Evolutionary conservation across 2,797 vertebrate species (phyloP).

Genomic region (Gymnocypris eckloni): DNA sequence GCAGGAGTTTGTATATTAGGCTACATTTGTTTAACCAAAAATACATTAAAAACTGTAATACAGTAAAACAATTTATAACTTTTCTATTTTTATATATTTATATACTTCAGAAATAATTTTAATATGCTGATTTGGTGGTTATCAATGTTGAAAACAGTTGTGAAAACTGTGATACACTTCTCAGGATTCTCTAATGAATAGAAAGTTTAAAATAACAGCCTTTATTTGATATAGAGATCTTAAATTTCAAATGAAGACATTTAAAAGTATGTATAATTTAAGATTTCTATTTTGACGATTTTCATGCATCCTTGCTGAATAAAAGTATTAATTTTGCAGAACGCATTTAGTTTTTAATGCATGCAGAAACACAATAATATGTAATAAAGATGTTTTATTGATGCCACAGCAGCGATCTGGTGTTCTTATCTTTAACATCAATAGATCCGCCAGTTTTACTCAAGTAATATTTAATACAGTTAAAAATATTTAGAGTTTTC

Average conservation of each 20-base stretch:
- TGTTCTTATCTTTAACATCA: not conserved
- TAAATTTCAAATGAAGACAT: not conserved
- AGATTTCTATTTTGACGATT: not conserved
- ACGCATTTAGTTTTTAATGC: not conserved
- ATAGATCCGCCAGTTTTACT: not conserved
- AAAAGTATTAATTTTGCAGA: not conserved
- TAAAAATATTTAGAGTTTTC: not conserved
- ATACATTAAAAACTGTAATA: not conserved
- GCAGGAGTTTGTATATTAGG: not conserved
- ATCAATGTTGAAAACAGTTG: not conserved
- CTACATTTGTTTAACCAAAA: not conserved
- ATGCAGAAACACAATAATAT: not conserved
- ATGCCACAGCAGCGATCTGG: not conserved
- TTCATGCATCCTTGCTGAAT: not conserved
- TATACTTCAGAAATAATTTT: not conserved
- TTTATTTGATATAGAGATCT: not conserved
- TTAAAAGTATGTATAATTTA: too few relatives aligned
- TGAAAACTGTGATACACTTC: not conserved
- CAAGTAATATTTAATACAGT: not conserved
- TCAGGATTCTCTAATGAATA: too few relatives aligned
- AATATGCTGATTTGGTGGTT: not conserved
- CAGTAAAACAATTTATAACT: not conserved
- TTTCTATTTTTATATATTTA: not conserved
- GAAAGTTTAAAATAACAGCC: not conserved
- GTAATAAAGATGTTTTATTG: not conserved